phyloP scores from a whole-genome alignment of 2,113 vertebrate genomes.

The Paratilapia polleni region DNA sequence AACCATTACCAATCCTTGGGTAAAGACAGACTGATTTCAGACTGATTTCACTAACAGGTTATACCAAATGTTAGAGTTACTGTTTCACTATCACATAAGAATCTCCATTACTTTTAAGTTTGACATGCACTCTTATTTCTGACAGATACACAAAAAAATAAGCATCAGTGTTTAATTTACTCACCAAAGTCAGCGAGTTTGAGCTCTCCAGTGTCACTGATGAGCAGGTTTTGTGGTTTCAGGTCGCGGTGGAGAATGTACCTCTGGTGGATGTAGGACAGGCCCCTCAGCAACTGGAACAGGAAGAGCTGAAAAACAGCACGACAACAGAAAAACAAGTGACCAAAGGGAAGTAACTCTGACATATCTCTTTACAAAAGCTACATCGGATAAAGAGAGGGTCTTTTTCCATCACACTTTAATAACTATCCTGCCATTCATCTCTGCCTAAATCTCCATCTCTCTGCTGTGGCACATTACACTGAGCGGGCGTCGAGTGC shows the following conservation, averaged over 20 bases:
- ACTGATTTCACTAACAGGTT: not conserved
- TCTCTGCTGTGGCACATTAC: not conserved
- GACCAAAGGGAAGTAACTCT: not conserved
- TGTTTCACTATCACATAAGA: not conserved
- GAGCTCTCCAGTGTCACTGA: conserved; percentile 95
- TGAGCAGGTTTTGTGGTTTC: conserved; percentile 98
- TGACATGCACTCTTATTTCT: not conserved
- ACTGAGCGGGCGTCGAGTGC: not conserved
- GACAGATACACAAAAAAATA: not conserved
- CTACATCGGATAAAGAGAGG: not conserved
- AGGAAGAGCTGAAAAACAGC: conserved; percentile 88
- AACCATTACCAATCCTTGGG: too few relatives aligned
- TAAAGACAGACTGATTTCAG: too few relatives aligned
- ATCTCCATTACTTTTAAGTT: not conserved
- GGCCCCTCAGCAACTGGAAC: conserved; percentile 94
- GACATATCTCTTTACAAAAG: not conserved
- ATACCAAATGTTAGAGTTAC: not conserved
- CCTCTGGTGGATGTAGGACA: conserved; percentile 97
- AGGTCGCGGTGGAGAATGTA: conserved; percentile 98
- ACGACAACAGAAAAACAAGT: not conserved
- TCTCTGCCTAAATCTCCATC: not conserved
- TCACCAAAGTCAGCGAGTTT: conserved; percentile 98
- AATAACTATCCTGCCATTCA: not conserved
- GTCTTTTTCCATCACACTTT: not conserved
- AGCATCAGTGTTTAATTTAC: conserved; percentile 11